A percentile compares a stretch with the other conserved stretches of the same genome.
phyloP scores from a whole-genome alignment of 2,113 vertebrate species.

The Equus quagga region DNA sequence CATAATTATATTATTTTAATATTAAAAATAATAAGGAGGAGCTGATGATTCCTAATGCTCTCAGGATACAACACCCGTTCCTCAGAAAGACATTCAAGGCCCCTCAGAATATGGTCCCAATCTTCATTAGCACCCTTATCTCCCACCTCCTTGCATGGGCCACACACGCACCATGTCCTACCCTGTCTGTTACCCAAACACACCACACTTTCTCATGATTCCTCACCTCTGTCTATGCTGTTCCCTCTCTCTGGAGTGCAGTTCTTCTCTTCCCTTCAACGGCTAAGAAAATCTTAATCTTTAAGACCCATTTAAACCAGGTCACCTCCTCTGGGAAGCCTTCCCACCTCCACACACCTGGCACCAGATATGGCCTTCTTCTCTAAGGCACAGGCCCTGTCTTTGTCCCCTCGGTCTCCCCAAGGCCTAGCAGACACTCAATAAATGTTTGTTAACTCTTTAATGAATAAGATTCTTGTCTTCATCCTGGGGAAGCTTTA shows the following conservation, averaged over 20 bases:
- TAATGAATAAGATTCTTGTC: slow-evolving; percentile 54
- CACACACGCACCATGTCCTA: rapidly evolving
- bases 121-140: not conserved
- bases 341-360: not conserved
- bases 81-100: not conserved
- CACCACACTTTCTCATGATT: rapidly evolving
- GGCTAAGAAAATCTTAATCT: not conserved
- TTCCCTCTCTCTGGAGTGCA: not conserved
- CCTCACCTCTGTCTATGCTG: not conserved
- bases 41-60: not conserved
- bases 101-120: not conserved
- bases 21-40: not conserved
- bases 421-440: not conserved
- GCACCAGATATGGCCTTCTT: not conserved
- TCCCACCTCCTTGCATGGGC: too few species aligned
- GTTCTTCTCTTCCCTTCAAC: not conserved
- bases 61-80: not conserved
- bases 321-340: not conserved
- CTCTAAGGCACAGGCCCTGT: not conserved
- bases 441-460: slow-evolving; percentile 46
- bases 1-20: too few species aligned
- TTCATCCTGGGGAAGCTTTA: not conserved
- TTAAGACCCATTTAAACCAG: not conserved
- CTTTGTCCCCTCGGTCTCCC: not conserved
- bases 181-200: not conserved